Conservation (phyloP, 2,888 invertebrate species). For the Cryptocephalus primarius region DNA sequence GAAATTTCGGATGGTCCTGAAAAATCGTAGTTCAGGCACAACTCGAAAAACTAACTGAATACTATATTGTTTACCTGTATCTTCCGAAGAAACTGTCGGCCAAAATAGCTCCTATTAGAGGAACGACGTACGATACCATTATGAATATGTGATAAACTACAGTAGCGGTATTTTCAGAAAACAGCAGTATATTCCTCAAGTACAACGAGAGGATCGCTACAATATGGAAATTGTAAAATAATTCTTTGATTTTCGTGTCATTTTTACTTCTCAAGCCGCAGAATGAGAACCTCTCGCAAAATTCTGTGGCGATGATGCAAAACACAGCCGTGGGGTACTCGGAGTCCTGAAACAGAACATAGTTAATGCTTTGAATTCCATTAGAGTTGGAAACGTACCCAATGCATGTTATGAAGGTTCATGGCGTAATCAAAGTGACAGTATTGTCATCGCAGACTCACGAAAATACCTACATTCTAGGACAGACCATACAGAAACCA, state of each 20-base stretch:
- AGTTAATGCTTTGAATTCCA: too few relatives aligned
- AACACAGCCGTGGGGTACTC: constrained; percentile 57
- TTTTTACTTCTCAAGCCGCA: constrained; percentile 64
- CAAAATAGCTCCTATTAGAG: constrained; percentile 61
- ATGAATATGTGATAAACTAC: constrained; percentile 67
- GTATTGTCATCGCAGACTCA: too few relatives aligned
- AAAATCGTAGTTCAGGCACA: too few relatives aligned
- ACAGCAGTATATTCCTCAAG: constrained; percentile 55
- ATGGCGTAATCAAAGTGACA: too few relatives aligned
- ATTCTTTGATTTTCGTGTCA: not conserved
- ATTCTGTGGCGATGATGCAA: constrained; percentile 75
- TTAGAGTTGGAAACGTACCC: not conserved
- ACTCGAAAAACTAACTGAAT: too few relatives aligned
- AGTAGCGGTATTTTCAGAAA: constrained; percentile 57
- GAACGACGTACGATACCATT: constrained; percentile 67
- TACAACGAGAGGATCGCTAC: constrained; percentile 72
- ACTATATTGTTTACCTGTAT: constrained; percentile 40
- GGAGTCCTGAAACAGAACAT: not conserved
- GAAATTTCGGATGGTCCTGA: constrained; percentile 63
- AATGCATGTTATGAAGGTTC: constrained; percentile 1
- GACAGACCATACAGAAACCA: too few relatives aligned
- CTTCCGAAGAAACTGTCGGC: constrained; percentile 72
- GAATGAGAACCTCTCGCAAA: constrained; percentile 78
- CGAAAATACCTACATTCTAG: too few relatives aligned
- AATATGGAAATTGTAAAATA: constrained; percentile 14